A percentile compares a stretch with the other conserved stretches of the same genome.
Conservation (phyloP, 2,113 vertebrate species). For the Notothenia coriiceps region DNA sequence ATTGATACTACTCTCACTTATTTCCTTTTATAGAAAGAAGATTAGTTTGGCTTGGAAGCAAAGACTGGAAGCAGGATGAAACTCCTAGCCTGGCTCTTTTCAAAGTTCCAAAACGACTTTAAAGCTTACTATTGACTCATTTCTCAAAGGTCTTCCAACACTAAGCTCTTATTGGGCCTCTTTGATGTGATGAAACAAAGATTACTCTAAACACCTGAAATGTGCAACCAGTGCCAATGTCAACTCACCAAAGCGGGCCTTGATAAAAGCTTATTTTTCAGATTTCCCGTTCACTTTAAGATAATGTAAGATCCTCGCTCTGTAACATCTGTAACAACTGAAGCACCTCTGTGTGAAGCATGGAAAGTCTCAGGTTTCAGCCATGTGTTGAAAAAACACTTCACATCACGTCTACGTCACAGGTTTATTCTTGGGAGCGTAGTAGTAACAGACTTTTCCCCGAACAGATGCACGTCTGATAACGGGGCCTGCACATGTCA, state of each 20-base stretch:
- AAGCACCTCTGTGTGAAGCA: constrained; percentile 24
- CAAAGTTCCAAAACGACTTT: background rate
- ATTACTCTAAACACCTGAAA: constrained; percentile 40
- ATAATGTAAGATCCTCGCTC: constrained; percentile 21
- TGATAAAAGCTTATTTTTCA: constrained; percentile 55
- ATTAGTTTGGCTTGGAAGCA: constrained; percentile 2
- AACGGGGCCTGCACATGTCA: constrained; percentile 46
- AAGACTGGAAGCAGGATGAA: no score
- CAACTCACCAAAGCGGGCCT: constrained; percentile 11
- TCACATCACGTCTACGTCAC: constrained; percentile 33
- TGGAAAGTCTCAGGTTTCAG: constrained; percentile 22
- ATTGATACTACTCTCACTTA: background rate
- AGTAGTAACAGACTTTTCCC: constrained; percentile 44
- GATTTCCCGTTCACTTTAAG: constrained; percentile 38
- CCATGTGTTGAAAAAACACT: constrained; percentile 41
- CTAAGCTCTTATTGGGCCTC: constrained; percentile 21
- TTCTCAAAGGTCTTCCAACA: constrained; percentile 27
- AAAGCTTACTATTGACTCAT: background rate
- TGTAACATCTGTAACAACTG: constrained; percentile 22
- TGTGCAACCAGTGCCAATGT: constrained; percentile 28
- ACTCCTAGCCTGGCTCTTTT: background rate
- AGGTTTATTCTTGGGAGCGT: constrained; percentile 55
- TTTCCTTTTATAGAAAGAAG: background rate
- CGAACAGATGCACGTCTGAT: constrained; percentile 58
- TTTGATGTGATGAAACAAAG: constrained; percentile 39